These are phyloP conservation scores for Cerceris ruficornis DNA, from an alignment of 2,888 invertebrate species.

Conservation along the genomic window DNA sequence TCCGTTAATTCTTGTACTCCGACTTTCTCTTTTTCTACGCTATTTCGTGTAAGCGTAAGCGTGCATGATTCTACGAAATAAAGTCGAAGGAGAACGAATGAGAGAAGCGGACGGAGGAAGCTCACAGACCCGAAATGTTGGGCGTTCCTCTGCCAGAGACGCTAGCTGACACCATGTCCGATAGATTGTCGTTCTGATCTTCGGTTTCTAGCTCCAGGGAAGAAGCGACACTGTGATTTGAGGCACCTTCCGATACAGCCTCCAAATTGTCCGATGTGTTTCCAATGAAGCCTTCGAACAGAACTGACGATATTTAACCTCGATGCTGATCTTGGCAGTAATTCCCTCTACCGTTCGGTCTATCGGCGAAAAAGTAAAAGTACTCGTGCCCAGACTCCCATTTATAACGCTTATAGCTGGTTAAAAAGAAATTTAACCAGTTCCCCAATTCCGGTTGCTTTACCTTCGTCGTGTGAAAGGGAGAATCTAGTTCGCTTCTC, in stretches of 20 bases:
- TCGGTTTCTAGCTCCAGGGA: slow-evolving; percentile 94
- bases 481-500: slow-evolving; percentile 86
- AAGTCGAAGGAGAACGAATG: background rate
- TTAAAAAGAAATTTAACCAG: background rate
- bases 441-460: background rate
- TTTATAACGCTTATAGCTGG: background rate
- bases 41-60: background rate
- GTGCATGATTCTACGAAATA: background rate
- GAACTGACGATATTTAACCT: slow-evolving; percentile 65
- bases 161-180: slow-evolving; percentile 98
- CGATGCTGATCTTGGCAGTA: background rate
- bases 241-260: slow-evolving; percentile 97
- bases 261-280: slow-evolving; percentile 97
- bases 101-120: background rate
- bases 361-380: no score
- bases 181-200: slow-evolving; percentile 96
- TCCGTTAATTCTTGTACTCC: background rate
- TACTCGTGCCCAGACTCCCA: no score
- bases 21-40: background rate
- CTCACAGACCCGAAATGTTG: slow-evolving; percentile 90
- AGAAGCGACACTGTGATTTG: slow-evolving; percentile 96
- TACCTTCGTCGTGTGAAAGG: slow-evolving; percentile 91
- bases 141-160: slow-evolving; percentile 95
- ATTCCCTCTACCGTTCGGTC: background rate
- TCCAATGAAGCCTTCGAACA: slow-evolving; percentile 89